Conservation (phyloP, 2,888 invertebrate species). For the Protonemura montana region DNA sequence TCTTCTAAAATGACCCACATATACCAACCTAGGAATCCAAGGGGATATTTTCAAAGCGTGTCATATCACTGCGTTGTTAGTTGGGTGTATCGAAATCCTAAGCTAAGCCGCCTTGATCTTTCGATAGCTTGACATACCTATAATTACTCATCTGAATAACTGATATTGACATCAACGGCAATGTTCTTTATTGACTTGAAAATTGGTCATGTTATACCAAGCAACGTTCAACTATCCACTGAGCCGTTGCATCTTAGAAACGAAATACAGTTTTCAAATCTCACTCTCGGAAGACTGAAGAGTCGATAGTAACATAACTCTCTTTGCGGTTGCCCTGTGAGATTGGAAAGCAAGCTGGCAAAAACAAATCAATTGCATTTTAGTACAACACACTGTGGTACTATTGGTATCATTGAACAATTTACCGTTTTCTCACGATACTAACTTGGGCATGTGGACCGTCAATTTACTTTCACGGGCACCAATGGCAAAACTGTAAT, state of each 20-base stretch:
- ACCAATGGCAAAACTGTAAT: no score
- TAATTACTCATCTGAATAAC: not conserved
- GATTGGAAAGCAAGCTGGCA: not conserved
- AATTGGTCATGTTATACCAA: not conserved
- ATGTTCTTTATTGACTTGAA: not conserved
- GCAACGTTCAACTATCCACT: not conserved
- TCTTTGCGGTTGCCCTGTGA: not conserved
- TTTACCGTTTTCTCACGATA: not conserved
- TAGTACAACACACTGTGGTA: not conserved
- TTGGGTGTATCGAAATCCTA: not conserved
- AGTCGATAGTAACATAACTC: not conserved
- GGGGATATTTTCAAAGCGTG: no score
- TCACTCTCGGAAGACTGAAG: not conserved
- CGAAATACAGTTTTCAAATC: not conserved
- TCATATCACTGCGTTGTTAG: no score
- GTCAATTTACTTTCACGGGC: not conserved
- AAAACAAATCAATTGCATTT: not conserved
- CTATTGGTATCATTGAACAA: not conserved
- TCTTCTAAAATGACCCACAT: not conserved
- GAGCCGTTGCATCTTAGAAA: not conserved
- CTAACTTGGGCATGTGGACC: not conserved
- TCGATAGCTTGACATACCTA: not conserved
- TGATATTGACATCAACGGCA: not conserved
- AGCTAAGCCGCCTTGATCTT: not conserved
- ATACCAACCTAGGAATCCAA: no score